Base-by-base conservation (phyloP, 2,888 invertebrate species). In the Sinhomidia bicolor region DNA sequence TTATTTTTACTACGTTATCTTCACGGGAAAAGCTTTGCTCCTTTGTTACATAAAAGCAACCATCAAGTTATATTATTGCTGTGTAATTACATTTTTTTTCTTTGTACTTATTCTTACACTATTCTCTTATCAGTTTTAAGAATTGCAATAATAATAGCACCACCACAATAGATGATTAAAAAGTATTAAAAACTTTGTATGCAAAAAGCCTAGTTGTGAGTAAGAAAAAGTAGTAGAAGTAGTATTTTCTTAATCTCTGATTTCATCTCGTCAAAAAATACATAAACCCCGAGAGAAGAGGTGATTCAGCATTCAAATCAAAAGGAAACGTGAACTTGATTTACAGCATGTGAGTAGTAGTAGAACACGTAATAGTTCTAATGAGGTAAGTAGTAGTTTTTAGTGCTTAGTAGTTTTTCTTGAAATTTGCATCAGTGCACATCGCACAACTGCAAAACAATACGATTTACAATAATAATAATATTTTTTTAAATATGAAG, bases 251-350 rank as follows among this genome's bases (percentile, higher is more conserved):
- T 17, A 7, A n/a, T 71, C 12, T 17, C 12, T 71, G 41, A 44
- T 44, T 44, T 71, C 23, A 71, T 12, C 71, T 71, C 71, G 44
- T 20, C 71, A 36, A 60, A 26, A 60, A n/a, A 54, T 9, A 5
- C 1, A 0, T 20, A 41, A 3, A 65, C 1, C 7, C 17, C 17
- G 36, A 41, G 2, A 36, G 9, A 51, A n/a, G 65, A 65, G 65
- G 23, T 41, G 71, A 71, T 20, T 71, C 41, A 41, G 1, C 76
- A 32, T 29, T 76, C 14, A 29, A 26, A 23, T n/a, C 17, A 26
- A 12, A 76, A 76, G 76, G 76, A 76, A 76, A 20, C 54, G 29
- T 76, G 76, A 76, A 76, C 76, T 76, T 76, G 76, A 76, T 76
- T 76, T 54, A 54, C n/a, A 74, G 74, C 20, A 47, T 23, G 17